Percentiles rank a stretch among this genome's conserved stretches.
These are phyloP conservation scores for Cyanocitta stelleri DNA, from an alignment of 2,113 vertebrate species.

Conservation along the genomic window DNA sequence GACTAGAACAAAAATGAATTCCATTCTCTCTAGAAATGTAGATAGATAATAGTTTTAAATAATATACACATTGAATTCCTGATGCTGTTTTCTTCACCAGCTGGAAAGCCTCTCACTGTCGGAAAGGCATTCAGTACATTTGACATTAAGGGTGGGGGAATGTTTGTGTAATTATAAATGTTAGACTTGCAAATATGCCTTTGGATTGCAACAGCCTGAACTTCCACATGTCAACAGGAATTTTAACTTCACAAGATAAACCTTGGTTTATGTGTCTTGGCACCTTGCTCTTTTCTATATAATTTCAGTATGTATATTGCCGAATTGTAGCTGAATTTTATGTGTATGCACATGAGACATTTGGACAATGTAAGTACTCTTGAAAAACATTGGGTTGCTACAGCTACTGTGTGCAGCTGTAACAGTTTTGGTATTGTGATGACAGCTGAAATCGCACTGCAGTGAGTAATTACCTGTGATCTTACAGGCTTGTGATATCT, in stretches of 20 bases:
- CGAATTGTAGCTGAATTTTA: constrained; percentile 7
- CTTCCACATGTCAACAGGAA: constrained; percentile 47
- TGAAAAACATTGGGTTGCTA: neutral
- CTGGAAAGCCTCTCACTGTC: constrained; percentile 36
- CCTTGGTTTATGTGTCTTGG: neutral
- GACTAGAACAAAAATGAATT: neutral
- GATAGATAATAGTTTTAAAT: neutral
- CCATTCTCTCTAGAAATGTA: neutral
- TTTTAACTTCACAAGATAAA: constrained; percentile 34
- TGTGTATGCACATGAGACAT: neutral
- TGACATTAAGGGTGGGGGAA: constrained; percentile 57
- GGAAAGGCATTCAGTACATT: constrained; percentile 33
- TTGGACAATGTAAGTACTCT: neutral
- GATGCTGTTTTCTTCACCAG: constrained; percentile 28
- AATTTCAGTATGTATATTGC: neutral
- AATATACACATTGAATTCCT: neutral
- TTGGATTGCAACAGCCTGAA: constrained; percentile 56
- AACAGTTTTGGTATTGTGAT: constrained; percentile 15
- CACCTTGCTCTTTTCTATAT: neutral
- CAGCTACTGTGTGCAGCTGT: constrained; percentile 1
- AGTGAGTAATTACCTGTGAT: constrained; percentile 33
- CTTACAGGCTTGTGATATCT: constrained; percentile 30
- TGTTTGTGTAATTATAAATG: constrained; percentile 60
- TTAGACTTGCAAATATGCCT: constrained; percentile 50
- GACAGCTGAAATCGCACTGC: neutral